These are phyloP conservation scores for Aspidiotus rigidus DNA, from an alignment of 2,888 invertebrate species.

Conservation along the genomic window DNA sequence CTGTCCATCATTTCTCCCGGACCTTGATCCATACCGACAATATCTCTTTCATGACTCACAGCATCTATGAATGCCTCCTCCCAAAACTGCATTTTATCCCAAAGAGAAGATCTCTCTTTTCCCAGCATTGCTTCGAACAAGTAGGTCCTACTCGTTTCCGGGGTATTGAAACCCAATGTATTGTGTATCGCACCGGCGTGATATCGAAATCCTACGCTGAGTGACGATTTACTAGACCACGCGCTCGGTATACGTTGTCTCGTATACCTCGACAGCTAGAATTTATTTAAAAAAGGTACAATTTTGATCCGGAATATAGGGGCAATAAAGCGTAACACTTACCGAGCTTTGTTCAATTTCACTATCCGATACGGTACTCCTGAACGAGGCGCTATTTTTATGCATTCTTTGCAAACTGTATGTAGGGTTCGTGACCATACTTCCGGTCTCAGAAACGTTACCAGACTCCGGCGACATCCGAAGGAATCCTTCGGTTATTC, in stretches of 20 bases:
- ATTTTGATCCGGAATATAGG: not conserved
- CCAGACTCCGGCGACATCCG: slow-evolving; percentile 50
- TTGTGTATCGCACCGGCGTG: slow-evolving; percentile 76
- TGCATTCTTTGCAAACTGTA: slow-evolving; percentile 62
- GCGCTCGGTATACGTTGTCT: slow-evolving; percentile 61
- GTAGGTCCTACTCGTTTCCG: slow-evolving; percentile 74
- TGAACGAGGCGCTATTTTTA: slow-evolving; percentile 61
- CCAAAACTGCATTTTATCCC: slow-evolving; percentile 99
- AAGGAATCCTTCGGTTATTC: slow-evolving; percentile 52
- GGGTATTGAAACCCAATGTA: slow-evolving; percentile 70
- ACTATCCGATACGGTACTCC: slow-evolving; percentile 88
- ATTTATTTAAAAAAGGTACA: slow-evolving; percentile 4
- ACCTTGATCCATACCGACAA: slow-evolving; percentile 99
- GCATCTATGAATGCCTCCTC: slow-evolving; percentile 98
- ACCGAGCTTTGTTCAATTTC: slow-evolving; percentile 57
- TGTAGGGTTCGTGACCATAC: slow-evolving; percentile 70
- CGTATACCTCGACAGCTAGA: slow-evolving; percentile 57
- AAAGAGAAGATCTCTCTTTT: slow-evolving; percentile 76
- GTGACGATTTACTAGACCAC: slow-evolving; percentile 84
- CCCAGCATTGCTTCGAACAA: slow-evolving; percentile 66
- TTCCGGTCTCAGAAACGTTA: slow-evolving; percentile 56
- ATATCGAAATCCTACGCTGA: slow-evolving; percentile 78
- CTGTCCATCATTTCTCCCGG: slow-evolving; percentile 98
- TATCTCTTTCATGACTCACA: slow-evolving; percentile 92
- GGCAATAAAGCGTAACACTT: not conserved